A percentile compares a stretch with the other conserved stretches of the same genome.
phyloP scores from a whole-genome alignment of 2,888 invertebrate species.

The Macrophya annulata region DNA sequence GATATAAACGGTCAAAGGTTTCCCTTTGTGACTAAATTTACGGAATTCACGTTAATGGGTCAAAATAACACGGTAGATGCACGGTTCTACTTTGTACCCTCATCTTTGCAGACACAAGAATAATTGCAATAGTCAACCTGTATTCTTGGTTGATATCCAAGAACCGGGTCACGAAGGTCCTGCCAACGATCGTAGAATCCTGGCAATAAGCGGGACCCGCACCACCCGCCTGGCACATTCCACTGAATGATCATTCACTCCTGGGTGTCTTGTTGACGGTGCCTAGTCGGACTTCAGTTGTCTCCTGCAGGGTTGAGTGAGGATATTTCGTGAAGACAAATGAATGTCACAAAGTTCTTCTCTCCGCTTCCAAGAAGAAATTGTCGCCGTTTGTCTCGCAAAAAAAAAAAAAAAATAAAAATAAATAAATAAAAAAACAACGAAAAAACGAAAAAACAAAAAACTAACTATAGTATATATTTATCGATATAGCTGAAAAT shows the following conservation, averaged over 20 bases:
- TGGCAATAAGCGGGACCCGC: conserved; percentile 13
- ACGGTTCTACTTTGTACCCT: conserved; percentile 24
- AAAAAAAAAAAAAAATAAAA: neutral
- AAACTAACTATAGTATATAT: neutral
- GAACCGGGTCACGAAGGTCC: conserved; percentile 37
- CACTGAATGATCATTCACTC: conserved; percentile 46
- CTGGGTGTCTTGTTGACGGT: conserved; percentile 29
- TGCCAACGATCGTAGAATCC: conserved; percentile 12
- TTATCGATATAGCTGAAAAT: neutral
- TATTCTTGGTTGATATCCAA: conserved; percentile 21
- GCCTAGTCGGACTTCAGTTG: conserved; percentile 34
- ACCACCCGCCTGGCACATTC: conserved; percentile 22
- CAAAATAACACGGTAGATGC: conserved; percentile 3
- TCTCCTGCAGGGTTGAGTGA: conserved; percentile 24
- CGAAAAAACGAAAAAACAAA: neutral
- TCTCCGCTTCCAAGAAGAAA: neutral
- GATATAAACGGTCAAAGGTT: neutral
- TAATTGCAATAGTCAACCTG: neutral
- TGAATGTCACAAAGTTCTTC: conserved; percentile 31
- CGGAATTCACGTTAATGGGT: conserved; percentile 2
- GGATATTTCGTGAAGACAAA: conserved; percentile 23
- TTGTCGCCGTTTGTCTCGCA: conserved; percentile 24
- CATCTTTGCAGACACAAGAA: conserved; percentile 31
- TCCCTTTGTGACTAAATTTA: conserved; percentile 27
- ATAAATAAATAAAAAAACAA: neutral